phyloP scores from a whole-genome alignment of 2,888 invertebrate genomes.

The Tryphoninae sp. region DNA sequence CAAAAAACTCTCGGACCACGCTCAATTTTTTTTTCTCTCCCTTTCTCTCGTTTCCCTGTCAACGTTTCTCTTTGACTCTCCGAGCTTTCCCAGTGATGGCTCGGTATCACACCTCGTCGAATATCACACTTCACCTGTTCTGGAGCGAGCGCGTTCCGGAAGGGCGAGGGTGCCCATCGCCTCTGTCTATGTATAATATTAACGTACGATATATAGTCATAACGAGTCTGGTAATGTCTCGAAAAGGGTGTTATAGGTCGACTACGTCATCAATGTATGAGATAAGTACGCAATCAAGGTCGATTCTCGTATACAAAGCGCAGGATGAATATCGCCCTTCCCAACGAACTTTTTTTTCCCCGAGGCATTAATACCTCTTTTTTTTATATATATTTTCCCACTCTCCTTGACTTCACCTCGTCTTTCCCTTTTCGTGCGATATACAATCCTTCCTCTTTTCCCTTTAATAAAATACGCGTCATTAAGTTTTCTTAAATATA shows the following conservation, averaged over 20 bases:
- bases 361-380: constrained; percentile 47
- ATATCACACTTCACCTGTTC: constrained; percentile 58
- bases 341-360: constrained; percentile 3
- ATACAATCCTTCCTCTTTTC: constrained; percentile 35
- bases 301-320: constrained; percentile 37
- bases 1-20: constrained; percentile 29
- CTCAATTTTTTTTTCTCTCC: constrained; percentile 33
- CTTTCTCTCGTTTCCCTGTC: background rate
- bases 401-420: constrained; percentile 34
- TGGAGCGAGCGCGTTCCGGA: constrained; percentile 32
- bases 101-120: constrained; percentile 58
- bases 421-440: constrained; percentile 21
- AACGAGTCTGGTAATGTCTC: constrained; percentile 26
- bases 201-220: constrained; percentile 9
- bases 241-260: constrained; percentile 31
- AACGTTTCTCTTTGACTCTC: constrained; percentile 28
- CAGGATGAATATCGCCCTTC: constrained; percentile 1
- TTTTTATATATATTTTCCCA: constrained; percentile 26
- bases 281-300: constrained; percentile 46
- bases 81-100: constrained; percentile 33
- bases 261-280: constrained; percentile 16
- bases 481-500: constrained; percentile 60
- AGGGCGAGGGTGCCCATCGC: constrained; percentile 41
- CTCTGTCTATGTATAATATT: constrained; percentile 5
- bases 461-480: constrained; percentile 55